A percentile compares a stretch with the other conserved stretches of the same genome.
phyloP scores from a whole-genome alignment of 2,888 invertebrate species.

The Incurvaria masculella region DNA sequence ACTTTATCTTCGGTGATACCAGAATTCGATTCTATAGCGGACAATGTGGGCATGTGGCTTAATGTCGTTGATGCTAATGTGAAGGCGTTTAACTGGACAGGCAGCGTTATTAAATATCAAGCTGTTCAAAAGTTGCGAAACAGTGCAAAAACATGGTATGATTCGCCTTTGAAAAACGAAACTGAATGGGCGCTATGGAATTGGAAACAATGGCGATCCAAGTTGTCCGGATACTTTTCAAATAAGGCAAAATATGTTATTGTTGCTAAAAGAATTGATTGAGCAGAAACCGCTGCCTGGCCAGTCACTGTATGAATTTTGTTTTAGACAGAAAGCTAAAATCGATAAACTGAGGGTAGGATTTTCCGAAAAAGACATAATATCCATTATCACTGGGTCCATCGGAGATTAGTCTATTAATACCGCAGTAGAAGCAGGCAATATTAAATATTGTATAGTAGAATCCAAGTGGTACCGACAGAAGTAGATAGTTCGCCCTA shows the following conservation, averaged over 20 bases:
- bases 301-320: slow-evolving; percentile 17
- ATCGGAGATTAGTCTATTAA: slow-evolving; percentile 17
- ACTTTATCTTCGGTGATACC: slow-evolving; percentile 15
- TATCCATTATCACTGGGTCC: slow-evolving; percentile 16
- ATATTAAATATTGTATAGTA: slow-evolving; percentile 14
- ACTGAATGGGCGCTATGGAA: slow-evolving; percentile 19
- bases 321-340: slow-evolving; percentile 15
- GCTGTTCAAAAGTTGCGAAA: slow-evolving; percentile 18
- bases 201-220: slow-evolving; percentile 19
- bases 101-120: slow-evolving; percentile 16
- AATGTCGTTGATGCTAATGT: slow-evolving; percentile 19
- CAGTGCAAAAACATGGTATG: slow-evolving; percentile 19
- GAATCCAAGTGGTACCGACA: background rate
- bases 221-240: slow-evolving; percentile 17
- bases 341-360: slow-evolving; percentile 5
- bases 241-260: slow-evolving; percentile 15
- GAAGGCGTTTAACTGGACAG: slow-evolving; percentile 18
- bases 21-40: slow-evolving; percentile 15
- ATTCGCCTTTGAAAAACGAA: slow-evolving; percentile 17
- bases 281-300: background rate
- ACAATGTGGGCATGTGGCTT: slow-evolving; percentile 17
- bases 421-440: slow-evolving; percentile 16
- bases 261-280: background rate
- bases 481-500: background rate
- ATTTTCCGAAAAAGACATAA: background rate